Evolutionary conservation across 1,140 invertebrate genomes (phyloP).

Genomic region (Drosophila virilis): DNA sequence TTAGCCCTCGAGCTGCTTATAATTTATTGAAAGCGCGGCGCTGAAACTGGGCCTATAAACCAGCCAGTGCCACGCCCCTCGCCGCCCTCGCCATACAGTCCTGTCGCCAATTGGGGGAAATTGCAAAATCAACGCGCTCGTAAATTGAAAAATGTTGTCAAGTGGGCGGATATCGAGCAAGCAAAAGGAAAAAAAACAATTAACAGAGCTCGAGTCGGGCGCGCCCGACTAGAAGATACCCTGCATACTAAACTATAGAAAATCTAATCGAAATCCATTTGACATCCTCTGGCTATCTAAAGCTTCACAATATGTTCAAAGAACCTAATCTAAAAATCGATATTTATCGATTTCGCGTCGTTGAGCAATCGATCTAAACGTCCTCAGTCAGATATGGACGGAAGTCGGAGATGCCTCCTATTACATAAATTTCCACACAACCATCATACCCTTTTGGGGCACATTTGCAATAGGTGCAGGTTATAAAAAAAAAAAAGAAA

Average conservation of each 20-base stretch:
- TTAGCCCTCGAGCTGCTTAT: conserved; percentile 71
- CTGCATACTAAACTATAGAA: neutral
- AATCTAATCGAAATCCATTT: no score
- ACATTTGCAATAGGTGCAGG: neutral
- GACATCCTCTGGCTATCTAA: no score
- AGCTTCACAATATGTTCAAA: no score
- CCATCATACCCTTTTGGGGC: neutral
- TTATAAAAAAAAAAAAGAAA: conserved; percentile 11
- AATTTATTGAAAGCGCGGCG: conserved; percentile 73
- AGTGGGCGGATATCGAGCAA: conserved; percentile 44
- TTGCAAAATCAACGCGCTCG: conserved; percentile 56
- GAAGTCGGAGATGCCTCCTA: no score
- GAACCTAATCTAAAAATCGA: no score
- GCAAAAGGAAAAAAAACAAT: conserved; percentile 11
- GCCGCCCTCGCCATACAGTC: conserved; percentile 8
- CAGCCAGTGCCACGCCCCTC: conserved; percentile 2
- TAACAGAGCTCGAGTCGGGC: neutral
- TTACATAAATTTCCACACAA: no score
- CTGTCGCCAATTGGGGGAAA: conserved; percentile 33
- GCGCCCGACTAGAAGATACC: neutral
- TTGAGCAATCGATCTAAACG: no score
- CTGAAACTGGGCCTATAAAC: conserved; percentile 5
- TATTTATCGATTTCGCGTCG: no score
- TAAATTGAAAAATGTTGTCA: conserved; percentile 66
- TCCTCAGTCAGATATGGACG: no score